Conservation (phyloP, 2,113 vertebrate species). For the Brienomyrus longianalis region DNA sequence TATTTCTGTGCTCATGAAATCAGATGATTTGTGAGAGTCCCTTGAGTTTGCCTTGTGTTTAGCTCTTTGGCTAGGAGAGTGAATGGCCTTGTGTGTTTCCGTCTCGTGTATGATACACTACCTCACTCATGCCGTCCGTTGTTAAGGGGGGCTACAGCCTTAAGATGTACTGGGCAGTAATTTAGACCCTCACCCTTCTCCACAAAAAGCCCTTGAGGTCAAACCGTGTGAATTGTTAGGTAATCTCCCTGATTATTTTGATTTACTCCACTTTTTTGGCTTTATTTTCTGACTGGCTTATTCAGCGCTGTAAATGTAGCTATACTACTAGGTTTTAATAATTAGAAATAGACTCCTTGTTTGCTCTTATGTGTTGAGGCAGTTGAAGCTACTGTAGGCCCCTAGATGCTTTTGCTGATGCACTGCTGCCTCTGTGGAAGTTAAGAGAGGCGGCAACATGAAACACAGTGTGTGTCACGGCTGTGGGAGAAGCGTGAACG, state of each 20-base stretch:
- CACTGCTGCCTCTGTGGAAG: not conserved
- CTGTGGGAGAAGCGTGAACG: not conserved
- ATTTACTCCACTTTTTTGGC: not conserved
- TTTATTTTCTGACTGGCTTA: not conserved
- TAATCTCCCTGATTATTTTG: not conserved
- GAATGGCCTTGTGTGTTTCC: not conserved
- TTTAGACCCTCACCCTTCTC: not conserved
- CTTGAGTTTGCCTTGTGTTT: not conserved
- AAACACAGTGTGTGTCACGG: not conserved
- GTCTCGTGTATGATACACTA: not conserved
- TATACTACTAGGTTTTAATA: not conserved
- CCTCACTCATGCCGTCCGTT: not conserved
- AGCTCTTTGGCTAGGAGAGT: not conserved
- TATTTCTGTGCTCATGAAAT: not conserved
- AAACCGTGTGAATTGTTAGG: not conserved
- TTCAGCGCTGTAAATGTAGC: not conserved
- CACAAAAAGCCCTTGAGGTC: not conserved
- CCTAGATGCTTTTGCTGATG: not conserved
- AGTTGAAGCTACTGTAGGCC: not conserved
- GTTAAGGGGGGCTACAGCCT: not conserved
- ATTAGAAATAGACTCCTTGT: not conserved
- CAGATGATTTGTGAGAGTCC: not conserved
- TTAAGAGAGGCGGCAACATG: not conserved
- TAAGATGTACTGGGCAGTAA: not conserved
- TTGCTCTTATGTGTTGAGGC: not conserved